These are phyloP conservation scores for Salvelinus alpinus DNA, from an alignment of 2,113 vertebrate species.

Conservation along the genomic window DNA sequence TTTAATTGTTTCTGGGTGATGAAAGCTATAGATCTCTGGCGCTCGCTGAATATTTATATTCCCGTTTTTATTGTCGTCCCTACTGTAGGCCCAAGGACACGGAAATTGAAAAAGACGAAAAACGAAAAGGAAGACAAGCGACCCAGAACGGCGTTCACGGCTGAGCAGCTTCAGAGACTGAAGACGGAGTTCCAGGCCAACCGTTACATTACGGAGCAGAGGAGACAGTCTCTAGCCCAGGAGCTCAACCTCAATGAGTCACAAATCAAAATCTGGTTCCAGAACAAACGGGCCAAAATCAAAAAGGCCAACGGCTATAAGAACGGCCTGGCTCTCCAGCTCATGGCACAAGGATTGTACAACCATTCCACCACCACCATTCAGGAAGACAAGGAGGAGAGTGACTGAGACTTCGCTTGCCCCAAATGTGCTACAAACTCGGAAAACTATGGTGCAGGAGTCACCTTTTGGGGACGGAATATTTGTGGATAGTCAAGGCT, in stretches of 20 bases:
- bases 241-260: constrained; percentile 86
- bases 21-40: neutral
- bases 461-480: neutral
- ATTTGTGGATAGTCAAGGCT: neutral
- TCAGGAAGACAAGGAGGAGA: constrained; percentile 89
- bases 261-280: constrained; percentile 90
- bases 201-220: constrained; percentile 86
- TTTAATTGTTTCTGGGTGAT: neutral
- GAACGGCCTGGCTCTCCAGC: constrained; percentile 84
- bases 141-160: constrained; percentile 85
- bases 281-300: constrained; percentile 88
- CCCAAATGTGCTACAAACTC: neutral
- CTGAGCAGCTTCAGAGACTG: constrained; percentile 85
- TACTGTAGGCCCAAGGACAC: constrained; percentile 89
- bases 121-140: constrained; percentile 85
- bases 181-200: constrained; percentile 85
- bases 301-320: constrained; percentile 84
- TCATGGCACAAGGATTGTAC: constrained; percentile 89
- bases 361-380: constrained; percentile 90
- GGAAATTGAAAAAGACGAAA: constrained; percentile 90
- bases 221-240: constrained; percentile 80
- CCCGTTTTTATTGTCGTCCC: constrained; percentile 52
- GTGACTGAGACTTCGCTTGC: constrained; percentile 70
- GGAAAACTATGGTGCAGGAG: neutral
- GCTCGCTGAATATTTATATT: constrained; percentile 62